Evolutionary conservation across 2,797 vertebrate species (phyloP), one percentile per base, ranked within the genome.

Genomic region (Nasua narica): DNA sequence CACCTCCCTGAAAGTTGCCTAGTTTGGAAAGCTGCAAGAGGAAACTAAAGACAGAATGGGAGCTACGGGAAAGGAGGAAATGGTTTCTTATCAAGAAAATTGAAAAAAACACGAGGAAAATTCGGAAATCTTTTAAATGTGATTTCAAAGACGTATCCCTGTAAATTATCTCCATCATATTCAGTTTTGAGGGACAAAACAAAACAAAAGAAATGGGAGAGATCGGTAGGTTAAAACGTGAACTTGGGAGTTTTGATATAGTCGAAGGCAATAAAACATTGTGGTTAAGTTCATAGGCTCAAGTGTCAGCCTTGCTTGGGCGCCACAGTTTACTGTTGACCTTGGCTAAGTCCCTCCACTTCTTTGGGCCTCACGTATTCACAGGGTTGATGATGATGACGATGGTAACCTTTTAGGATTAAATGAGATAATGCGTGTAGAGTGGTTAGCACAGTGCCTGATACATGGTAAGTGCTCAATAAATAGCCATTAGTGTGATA

Each of bases 141-240:
- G 48, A 65, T 79, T 86, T 79, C 77, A 70, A 54, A 86, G 74
- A 40, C 72, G 40, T 82, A 74, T 79, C 29, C 35, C 37, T 92
- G 37, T 46, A 94, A 94, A 29, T 92, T 50, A 84, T 21, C 32
- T 56, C 46, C 35, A 70, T 65, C 4, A 4, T 86, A 90, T 84
- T 95, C 65, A 84, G 54, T 95, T 97, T 95, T 81, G 65, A 89
- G 62, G 58, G 81, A 91, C 21, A 87, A 97, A 95, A 72, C 18
- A n/a, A 91, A 85, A 76, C 52, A 52, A 70, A 74, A 89, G 13
- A 84, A 87, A 92, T 65, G 37, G 82, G 56, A 89, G 77, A 89
- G 86, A 91, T 83, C 2, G n/a, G n/a, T 79, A 89, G 48, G 46
- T 83, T 77, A 86, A 95, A 85, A 93, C 74, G 43, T 9, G 29